Base-by-base conservation (phyloP, 2,888 invertebrate genomes). In the Tribolium freemani region DNA sequence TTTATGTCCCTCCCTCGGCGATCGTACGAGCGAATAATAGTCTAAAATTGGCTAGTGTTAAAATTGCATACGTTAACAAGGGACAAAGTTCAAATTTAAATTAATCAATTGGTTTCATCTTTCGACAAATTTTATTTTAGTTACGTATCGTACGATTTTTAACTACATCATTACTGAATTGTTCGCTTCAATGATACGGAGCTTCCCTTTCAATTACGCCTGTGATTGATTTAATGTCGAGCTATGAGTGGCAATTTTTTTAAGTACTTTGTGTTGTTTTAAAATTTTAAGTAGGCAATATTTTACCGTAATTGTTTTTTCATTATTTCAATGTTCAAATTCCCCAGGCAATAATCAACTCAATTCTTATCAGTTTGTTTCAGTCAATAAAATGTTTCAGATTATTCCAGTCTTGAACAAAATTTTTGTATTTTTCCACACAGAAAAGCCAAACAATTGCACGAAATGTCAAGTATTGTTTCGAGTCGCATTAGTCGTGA, bases 31-130 rank as follows among this genome's bases (percentile, higher is more conserved):
- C 2, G 57, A 61, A 53, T 44, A 64, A 64, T 38, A 38, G 31
- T 21, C n/a, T 64, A 64, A 53, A 64, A 64, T 64, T 38, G 53
- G 44, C 13, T 53, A 53, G 64, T 44, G 64, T 45, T 58, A 61
- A 61, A 61, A 61, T 61, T 61, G 48, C 61, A 53, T 11, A 50
- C 48, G 26, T 64, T 64, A 53, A 53, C 64, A 64, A 31, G 67
- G 67, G 46, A 69, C 58, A 69, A 69, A 60, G 60, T 60, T 69
- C 60, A 60, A 50, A 69, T 50, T 60, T 69, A 58, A 69, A 69
- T 69, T 48, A 69, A 51, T 21, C 60, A 69, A 69, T 69, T 69
- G 45, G 48, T 56, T 44, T 45, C 67, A 67, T 54, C 48, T 53
- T 69, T 50, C 50, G 16, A 69, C 61, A 61, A 64, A 64, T 53